Evolutionary conservation across 2,888 invertebrate genomes (phyloP), one percentile per base, ranked within the genome.

Genomic region (Agrenia bidenticulata): DNA sequence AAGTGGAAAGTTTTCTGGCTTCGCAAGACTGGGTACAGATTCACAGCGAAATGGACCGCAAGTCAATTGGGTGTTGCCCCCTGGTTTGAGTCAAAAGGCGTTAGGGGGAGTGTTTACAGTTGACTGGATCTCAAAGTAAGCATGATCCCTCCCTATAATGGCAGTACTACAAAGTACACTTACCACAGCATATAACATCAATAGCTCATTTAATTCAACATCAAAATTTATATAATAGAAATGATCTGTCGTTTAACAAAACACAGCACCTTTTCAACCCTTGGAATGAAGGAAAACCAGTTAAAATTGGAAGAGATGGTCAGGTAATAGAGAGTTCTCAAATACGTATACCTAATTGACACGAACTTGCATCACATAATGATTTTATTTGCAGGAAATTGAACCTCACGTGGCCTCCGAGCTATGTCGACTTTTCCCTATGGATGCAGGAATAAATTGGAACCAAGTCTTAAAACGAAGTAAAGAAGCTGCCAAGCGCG

Each of bases 281-380:
- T 4, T 98, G 96, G 95, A 98, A 98, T 83, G 96, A 97, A 79
- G 93, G 94, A 53, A 96, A 96, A 81, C 95, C 96, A 64, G 97
- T 98, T 0, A 98, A 98, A 84, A 97, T 98, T 78, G 98, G 96
- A n/a, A 85, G 98, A 70, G 98, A 98, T 83, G 98, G 98, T 65
- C 84, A 85, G 80, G 83, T 83, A 11, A 21, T n/a, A 7, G 7
- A n/a, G 11, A 39, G n/a, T n/a, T n/a, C n/a, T n/a, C n/a, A n/a
- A n/a, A n/a, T 19, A 13, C 7, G 9, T 7, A 17, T 50, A 50
- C 9, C 17, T 7, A 9, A 9, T 13, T 17, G 9, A 19, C 50
- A 50, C 13, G 9, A n/a, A n/a, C n/a, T n/a, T n/a, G n/a, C n/a
- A n/a, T n/a, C n/a, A n/a, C n/a, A n/a, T n/a, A n/a, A 13, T 23